Evolutionary conservation across 2,113 vertebrate genomes (phyloP), one percentile per base, ranked within the genome.

Genomic region (Gallinago paraguaiae): DNA sequence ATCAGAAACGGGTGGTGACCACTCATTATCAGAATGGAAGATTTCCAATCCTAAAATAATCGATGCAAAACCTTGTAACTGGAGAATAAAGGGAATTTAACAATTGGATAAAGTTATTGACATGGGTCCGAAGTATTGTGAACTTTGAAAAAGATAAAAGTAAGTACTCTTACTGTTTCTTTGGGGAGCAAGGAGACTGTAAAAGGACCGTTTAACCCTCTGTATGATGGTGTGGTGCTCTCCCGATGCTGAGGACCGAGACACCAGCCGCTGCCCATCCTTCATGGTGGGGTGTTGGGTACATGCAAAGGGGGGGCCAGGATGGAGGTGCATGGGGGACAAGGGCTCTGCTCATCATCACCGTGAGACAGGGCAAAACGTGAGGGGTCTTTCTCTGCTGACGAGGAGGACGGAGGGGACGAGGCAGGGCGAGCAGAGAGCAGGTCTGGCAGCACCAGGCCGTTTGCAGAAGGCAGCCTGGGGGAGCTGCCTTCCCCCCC

Each of bases 401-500:
- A 35, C 1, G 4, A 16, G 43, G 50, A 77, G 78, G 57, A 70
- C 3, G 11, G 60, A 6, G 41, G 68, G 53, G 53, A 53, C 1
- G 3, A 50, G 82, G 75, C 51, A 46, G 87, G 68, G 50, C 19
- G 69, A 82, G 51, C 65, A 54, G 57, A 69, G 68, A 84, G 46
- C 50, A 72, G 84, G 35, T 39, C 53, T 25, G 65, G 67, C 79
- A 88, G 82, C 75, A 71, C 67, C 69, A 51, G 31, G 1, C 70
- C 3, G 3, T 23, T 83, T 23, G 81, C 13, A 6, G 78, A 53
- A 91, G 70, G 77, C 86, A 84, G 93, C 51, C 72, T 54, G 94
- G 82, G 92, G 93, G 95, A 97, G 93, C 95, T 95, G 94, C 89
- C 96, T 96, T 95, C 76, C 39, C 12, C 83, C 74, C 50, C 48